phyloP scores from a whole-genome alignment of 2,113 vertebrate genomes.

The Panthera leo region DNA sequence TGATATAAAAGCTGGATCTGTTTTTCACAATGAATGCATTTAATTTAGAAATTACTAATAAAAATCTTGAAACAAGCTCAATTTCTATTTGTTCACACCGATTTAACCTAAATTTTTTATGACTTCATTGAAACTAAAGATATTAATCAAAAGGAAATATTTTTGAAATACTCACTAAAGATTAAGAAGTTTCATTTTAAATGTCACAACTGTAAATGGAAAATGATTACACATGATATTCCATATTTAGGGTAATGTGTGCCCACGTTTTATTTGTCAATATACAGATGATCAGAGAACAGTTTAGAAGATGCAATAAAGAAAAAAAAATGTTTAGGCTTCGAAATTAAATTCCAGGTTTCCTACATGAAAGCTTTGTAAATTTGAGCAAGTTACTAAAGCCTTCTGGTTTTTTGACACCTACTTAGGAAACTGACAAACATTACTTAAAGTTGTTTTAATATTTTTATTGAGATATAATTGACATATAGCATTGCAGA shows the following conservation, averaged over 20 bases:
- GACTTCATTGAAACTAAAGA: neutral
- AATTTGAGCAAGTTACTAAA: neutral
- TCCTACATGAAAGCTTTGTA: neutral
- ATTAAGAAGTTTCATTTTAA: neutral
- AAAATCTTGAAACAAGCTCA: neutral
- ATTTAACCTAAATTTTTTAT: neutral
- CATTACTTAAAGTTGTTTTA: neutral
- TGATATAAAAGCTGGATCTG: neutral
- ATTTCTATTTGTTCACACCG: neutral
- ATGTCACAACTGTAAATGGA: neutral
- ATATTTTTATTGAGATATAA: neutral
- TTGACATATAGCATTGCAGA: neutral
- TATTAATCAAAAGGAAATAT: neutral
- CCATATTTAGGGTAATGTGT: neutral
- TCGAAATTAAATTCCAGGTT: neutral
- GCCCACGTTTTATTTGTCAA: neutral
- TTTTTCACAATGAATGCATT: neutral
- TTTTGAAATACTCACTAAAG: neutral
- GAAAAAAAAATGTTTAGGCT: neutral
- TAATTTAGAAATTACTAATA: neutral
- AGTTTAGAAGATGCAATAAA: neutral
- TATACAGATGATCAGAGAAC: neutral
- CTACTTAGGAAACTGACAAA: neutral
- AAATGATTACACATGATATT: neutral
- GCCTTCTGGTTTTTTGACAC: neutral